These are phyloP conservation scores for Sthenelais limicola DNA, from an alignment of 2,888 invertebrate genomes.

Conservation along the genomic window DNA sequence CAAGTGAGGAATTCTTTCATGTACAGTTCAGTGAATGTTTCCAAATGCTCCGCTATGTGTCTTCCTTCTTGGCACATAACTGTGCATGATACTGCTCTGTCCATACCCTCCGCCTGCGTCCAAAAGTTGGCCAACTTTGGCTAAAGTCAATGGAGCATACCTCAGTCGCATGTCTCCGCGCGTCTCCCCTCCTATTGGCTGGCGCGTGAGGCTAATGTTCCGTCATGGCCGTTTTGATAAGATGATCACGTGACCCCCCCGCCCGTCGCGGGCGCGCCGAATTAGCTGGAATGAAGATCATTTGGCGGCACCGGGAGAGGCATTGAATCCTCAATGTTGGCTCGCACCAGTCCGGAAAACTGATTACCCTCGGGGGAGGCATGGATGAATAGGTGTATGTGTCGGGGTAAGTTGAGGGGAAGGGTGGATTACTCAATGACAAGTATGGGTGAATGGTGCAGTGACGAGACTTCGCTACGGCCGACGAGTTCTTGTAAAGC, in stretches of 20 bases:
- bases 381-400: conserved; percentile 26
- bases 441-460: too few relatives aligned
- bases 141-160: conserved; percentile 2
- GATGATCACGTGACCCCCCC: background rate
- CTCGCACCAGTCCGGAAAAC: background rate
- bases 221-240: background rate
- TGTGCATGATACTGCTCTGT: too few relatives aligned
- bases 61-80: too few relatives aligned
- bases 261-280: background rate
- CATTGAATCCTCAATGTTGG: conserved; percentile 22
- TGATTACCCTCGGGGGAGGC: background rate
- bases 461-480: too few relatives aligned
- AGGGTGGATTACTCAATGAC: conserved; percentile 12
- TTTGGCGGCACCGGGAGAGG: background rate
- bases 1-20: too few relatives aligned
- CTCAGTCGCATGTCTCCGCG: conserved; percentile 5
- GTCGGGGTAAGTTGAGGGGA: conserved; percentile 21
- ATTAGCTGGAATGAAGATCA: conserved; percentile 26
- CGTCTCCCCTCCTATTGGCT: conserved; percentile 25
- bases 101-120: too few relatives aligned
- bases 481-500: too few relatives aligned
- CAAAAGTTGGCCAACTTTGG: background rate
- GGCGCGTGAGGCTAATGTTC: background rate
- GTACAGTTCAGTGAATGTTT: too few relatives aligned
- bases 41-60: too few relatives aligned